Percentiles rank a stretch among this genome's conserved stretches.
These are phyloP conservation scores for Mayetiola destructor DNA, from an alignment of 2,888 invertebrate genomes.

Conservation along the genomic window DNA sequence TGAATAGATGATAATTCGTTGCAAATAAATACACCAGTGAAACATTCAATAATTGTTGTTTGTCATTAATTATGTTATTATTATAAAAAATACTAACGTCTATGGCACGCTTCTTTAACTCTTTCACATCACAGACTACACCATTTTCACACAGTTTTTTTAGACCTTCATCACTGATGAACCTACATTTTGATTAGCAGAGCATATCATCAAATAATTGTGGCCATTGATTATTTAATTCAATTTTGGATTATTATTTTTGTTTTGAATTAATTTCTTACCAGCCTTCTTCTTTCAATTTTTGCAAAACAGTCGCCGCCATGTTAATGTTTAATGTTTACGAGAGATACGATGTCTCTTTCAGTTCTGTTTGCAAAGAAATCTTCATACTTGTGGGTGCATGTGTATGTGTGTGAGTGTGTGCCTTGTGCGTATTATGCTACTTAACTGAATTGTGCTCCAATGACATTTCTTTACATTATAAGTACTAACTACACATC, in stretches of 20 bases:
- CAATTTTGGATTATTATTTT: constrained; percentile 5
- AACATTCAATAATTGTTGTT: too few species aligned
- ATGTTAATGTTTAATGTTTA: constrained; percentile 13
- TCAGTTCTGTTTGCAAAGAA: too few species aligned
- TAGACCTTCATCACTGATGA: constrained; percentile 55
- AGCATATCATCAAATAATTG: constrained; percentile 18
- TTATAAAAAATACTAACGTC: constrained; percentile 44
- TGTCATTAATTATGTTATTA: neutral
- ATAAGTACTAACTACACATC: too few species aligned
- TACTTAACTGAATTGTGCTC: too few species aligned
- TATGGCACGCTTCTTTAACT: constrained; percentile 48
- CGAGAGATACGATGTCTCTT: too few species aligned
- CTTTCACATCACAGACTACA: constrained; percentile 45
- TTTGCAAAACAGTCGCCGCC: constrained; percentile 40
- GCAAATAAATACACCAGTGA: too few species aligned
- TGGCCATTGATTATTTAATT: constrained; percentile 15
- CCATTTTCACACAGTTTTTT: constrained; percentile 50
- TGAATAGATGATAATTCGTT: too few species aligned
- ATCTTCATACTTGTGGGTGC: too few species aligned
- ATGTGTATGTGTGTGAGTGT: too few species aligned
- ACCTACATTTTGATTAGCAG: constrained; percentile 40
- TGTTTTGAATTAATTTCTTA: constrained; percentile 29
- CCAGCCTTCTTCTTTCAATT: constrained; percentile 53
- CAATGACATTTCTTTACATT: too few species aligned
- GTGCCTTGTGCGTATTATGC: too few species aligned